A percentile compares a stretch with the other conserved stretches of the same genome.
Conservation (phyloP, 2,113 vertebrate species). For the Psephotus haematonotus region DNA sequence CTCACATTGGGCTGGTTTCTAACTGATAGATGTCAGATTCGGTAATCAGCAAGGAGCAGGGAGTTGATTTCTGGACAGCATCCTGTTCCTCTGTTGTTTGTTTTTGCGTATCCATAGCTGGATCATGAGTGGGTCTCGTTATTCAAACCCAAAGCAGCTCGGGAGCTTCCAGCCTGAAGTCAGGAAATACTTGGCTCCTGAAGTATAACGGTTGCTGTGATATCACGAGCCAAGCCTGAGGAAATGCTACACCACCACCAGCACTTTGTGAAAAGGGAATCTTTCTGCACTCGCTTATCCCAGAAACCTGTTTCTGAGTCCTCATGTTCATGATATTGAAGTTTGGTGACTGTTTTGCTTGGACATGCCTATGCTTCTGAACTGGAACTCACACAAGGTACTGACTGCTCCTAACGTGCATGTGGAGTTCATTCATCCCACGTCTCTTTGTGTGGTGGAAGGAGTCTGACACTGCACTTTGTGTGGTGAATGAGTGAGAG, state of each 20-base stretch:
- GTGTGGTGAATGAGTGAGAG: not conserved
- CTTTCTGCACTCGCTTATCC: not conserved
- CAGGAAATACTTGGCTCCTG: slow-evolving; percentile 64
- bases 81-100: not conserved
- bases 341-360: not conserved
- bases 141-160: not conserved
- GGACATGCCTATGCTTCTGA: slow-evolving; percentile 10
- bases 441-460: rapidly evolving
- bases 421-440: not conserved
- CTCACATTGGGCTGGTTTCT: not conserved
- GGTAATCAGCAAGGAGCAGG: not conserved
- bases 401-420: rapidly evolving
- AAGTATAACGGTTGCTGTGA: slow-evolving; percentile 22
- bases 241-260: not conserved
- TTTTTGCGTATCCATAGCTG: not conserved
- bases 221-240: not conserved
- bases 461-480: not conserved
- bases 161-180: slow-evolving; percentile 38
- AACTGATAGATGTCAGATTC: not conserved
- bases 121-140: not conserved
- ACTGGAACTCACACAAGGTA: slow-evolving; percentile 57
- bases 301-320: not conserved
- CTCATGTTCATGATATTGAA: rapidly evolving
- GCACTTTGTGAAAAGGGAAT: not conserved
- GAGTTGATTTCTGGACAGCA: not conserved